phyloP scores from a whole-genome alignment of 2,113 vertebrate species.

The Benitochromis conjunctus region DNA sequence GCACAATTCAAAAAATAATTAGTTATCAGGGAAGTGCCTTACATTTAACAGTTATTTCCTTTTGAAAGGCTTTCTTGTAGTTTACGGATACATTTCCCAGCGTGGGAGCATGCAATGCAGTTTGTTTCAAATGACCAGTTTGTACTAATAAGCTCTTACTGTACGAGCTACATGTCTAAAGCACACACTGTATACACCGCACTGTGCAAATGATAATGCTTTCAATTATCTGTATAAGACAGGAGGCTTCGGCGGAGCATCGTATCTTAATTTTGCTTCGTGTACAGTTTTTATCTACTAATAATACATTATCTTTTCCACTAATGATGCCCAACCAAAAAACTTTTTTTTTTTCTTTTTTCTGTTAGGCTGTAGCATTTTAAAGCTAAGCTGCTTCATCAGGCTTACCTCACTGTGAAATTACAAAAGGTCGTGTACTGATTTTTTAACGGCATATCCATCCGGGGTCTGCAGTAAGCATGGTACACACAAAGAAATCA shows the following conservation, averaged over 20 bases:
- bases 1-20: conserved; percentile 53
- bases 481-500: background rate
- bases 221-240: background rate
- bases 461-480: background rate
- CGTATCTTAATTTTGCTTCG: background rate
- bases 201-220: background rate
- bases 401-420: background rate
- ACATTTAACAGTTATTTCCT: conserved; percentile 19
- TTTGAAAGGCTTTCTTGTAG: conserved; percentile 1
- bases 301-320: background rate
- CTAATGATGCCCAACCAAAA: background rate
- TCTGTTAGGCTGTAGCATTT: background rate
- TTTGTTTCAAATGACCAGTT: background rate
- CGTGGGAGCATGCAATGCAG: background rate
- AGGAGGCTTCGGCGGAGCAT: background rate
- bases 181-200: background rate
- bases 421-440: background rate
- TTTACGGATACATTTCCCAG: conserved; percentile 9
- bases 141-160: background rate
- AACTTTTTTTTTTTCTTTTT: background rate
- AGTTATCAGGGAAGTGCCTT: conserved; percentile 25
- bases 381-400: background rate
- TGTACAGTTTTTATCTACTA: background rate
- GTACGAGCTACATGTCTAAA: background rate
- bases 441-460: background rate